A percentile compares a stretch with the other conserved stretches of the same genome.
These are phyloP conservation scores for Neoascia interrupta DNA, from an alignment of 2,888 invertebrate species.

Conservation along the genomic window DNA sequence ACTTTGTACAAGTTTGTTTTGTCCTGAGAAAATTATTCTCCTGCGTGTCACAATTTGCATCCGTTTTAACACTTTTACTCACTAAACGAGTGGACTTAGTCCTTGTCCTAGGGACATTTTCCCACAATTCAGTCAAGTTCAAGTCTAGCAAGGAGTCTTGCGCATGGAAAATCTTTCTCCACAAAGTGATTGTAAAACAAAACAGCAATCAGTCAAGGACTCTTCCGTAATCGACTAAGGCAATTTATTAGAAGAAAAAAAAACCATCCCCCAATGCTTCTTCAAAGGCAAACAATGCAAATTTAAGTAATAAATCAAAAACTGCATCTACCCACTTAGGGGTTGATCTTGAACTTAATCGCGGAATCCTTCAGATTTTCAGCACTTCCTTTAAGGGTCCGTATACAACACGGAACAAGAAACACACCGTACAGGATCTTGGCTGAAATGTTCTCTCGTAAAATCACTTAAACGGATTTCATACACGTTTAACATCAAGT, in stretches of 20 bases:
- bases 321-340: conserved; percentile 66
- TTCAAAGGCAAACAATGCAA: conserved; percentile 45
- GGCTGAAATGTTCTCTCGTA: conserved; percentile 4
- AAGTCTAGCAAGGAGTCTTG: background rate
- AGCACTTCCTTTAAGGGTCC: conserved; percentile 57
- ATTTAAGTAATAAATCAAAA: conserved; percentile 44
- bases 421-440: no score
- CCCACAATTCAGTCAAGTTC: conserved; percentile 40
- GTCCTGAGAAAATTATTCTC: conserved; percentile 59
- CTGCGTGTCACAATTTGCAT: conserved; percentile 60
- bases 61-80: conserved; percentile 53
- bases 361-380: conserved; percentile 35
- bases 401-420: no score
- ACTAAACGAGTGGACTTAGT: conserved; percentile 1
- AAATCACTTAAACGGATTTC: conserved; percentile 44
- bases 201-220: conserved; percentile 68
- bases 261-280: conserved; percentile 8
- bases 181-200: conserved; percentile 34
- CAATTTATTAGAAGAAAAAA: conserved; percentile 54
- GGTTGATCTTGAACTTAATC: conserved; percentile 37
- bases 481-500: conserved; percentile 54
- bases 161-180: conserved; percentile 11
- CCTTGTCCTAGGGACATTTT: conserved; percentile 37
- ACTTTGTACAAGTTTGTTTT: no score
- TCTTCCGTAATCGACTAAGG: conserved; percentile 63